Percentiles rank a stretch among this genome's conserved stretches.
Conservation (phyloP, 2,113 vertebrate species). For the Neogobius melanostomus region DNA sequence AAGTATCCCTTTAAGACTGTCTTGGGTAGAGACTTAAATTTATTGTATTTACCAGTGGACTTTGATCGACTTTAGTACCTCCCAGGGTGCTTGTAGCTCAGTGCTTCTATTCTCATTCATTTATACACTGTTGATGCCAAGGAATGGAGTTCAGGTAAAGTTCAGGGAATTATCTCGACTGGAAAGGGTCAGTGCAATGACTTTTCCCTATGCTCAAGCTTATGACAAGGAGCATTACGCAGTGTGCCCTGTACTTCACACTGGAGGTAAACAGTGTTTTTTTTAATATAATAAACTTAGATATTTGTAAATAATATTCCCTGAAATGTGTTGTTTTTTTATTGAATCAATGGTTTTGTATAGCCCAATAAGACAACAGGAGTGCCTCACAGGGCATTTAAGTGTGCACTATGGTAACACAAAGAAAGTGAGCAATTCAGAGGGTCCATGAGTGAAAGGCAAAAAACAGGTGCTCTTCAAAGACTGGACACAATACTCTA, state of each 20-base stretch:
- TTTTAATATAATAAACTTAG: background rate
- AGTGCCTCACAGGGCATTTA: no score
- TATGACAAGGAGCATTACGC: background rate
- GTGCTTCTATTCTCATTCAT: constrained; percentile 46
- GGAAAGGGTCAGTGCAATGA: constrained; percentile 25
- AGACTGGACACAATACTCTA: no score
- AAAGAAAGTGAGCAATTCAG: no score
- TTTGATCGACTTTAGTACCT: constrained; percentile 11
- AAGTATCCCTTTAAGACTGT: no score
- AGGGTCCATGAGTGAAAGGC: no score
- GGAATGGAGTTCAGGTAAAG: constrained; percentile 44
- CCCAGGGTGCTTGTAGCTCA: constrained; percentile 36
- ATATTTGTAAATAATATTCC: no score
- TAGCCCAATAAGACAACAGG: no score
- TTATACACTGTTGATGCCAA: constrained; percentile 36
- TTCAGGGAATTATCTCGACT: constrained; percentile 46
- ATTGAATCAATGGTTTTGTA: no score
- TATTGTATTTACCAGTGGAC: constrained; percentile 25
- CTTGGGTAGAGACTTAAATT: background rate
- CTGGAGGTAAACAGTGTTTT: background rate
- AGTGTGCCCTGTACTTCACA: background rate
- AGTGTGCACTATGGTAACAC: no score
- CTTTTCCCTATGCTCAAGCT: constrained; percentile 1
- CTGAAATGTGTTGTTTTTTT: no score
- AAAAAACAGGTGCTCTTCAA: no score